Evolutionary conservation across 2,113 vertebrate species (phyloP), one percentile per base, ranked within the genome.

Genomic region (Rousettus leschenaultii): DNA sequence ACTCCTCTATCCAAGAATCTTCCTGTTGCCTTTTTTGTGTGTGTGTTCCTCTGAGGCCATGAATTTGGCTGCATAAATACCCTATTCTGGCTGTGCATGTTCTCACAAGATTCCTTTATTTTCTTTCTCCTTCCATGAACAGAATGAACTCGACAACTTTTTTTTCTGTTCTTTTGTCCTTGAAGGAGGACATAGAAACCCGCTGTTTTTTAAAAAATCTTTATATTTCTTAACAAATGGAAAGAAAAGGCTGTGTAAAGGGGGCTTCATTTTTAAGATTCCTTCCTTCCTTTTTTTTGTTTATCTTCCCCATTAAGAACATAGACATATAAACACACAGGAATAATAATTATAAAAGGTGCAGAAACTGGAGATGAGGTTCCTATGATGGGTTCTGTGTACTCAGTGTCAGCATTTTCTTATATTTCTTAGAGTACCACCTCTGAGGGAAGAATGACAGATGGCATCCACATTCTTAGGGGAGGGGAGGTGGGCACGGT

Each of bases 401-500:
- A 26, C 24, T 74, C n/a, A 57, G n/a, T 73, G 7, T 30, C 7
- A 19, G n/a, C n/a, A 26, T 24, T 85, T 71, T 8, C 24, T 74
- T 28, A 3, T 19, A 45, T 28, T 15, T 38, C 51, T 48, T 43
- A 35, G 55, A 66, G 3, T 33, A 24, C 73, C 9, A n/a, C 30
- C 48, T 89, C 48, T 61, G 33, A 74, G 48, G 9, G 55, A 33
- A 43, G 57, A 30, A 61, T 6, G 57, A 61, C 2, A 18, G 26
- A 33, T 82, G 11, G 68, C 4, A 35, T 48, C 43, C 4, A 19
- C 66, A 48, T 83, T n/a, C 40, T 38, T 12, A 35, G 40, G 22
- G 43, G 6, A 16, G 0, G 2, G 45, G 16, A 12, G 11, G 0
- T 12, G 13, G 38, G 33, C 1, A 1, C 3, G 16, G 16, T 45